These are phyloP conservation scores for Chionoecetes opilio DNA, from an alignment of 1,140 invertebrate species.

Conservation along the genomic window DNA sequence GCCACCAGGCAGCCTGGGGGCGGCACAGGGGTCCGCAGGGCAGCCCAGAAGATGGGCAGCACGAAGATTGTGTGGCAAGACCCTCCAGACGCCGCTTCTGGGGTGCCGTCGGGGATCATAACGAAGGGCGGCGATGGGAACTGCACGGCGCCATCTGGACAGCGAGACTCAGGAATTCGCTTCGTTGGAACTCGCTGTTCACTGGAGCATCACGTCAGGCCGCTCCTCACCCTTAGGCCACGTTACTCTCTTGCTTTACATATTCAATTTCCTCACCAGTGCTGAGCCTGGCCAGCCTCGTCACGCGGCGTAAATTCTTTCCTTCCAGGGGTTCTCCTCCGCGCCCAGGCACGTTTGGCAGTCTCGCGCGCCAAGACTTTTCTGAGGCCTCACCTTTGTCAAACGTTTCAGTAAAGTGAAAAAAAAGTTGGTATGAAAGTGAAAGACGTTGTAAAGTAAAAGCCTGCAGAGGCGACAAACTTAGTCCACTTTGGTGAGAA, in stretches of 20 bases:
- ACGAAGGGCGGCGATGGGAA: background rate
- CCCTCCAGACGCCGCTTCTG: constrained; percentile 1
- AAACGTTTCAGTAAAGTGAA: background rate
- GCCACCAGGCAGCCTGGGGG: background rate
- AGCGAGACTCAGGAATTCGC: background rate
- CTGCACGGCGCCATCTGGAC: background rate
- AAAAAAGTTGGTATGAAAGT: background rate
- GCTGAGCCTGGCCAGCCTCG: background rate
- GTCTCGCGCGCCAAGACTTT: no score
- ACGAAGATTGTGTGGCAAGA: background rate
- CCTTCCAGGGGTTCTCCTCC: background rate
- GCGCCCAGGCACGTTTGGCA: background rate
- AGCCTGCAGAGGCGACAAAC: background rate
- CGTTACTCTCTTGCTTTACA: background rate
- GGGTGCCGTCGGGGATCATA: background rate
- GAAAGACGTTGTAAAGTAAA: background rate
- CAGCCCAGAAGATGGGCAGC: background rate
- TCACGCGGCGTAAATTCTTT: background rate
- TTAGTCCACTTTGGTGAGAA: background rate
- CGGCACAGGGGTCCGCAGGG: background rate
- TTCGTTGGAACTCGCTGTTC: background rate
- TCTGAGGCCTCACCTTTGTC: background rate
- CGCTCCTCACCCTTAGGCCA: background rate
- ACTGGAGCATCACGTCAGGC: background rate
- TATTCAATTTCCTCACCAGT: background rate